Base-by-base conservation (phyloP, 2,797 vertebrate genomes). In the Taeniopygia guttata region DNA sequence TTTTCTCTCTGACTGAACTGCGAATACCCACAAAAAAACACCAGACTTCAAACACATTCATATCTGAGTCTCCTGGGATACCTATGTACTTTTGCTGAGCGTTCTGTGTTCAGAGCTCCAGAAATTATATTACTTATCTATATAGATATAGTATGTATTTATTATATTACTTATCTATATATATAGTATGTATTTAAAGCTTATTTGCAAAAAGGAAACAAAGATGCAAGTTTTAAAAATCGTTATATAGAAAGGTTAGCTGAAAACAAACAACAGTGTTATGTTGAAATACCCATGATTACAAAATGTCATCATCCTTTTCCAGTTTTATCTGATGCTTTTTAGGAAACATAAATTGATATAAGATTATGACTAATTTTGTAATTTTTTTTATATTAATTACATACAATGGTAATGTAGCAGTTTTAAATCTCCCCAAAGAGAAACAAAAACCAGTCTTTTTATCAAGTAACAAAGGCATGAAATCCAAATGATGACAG, bases 401-500 rank as follows among this genome's bases (percentile, higher is more conserved):
- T 48, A 27, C 5, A 60, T 29, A 32, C 4, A 72, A 2, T 23
- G 6, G 3, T 10, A 13, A 60, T 5, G 4, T 7, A 34, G 7
- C 1, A 2, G 5, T 64, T 78, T 84, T 34, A 49, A 86, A 34
- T 54, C 11, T 60, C 21, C 58, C 42, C 8, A 7, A 26, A 9
- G 15, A 78, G 23, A 56, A 74, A 45, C 1, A 73, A 75, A 56
- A 56, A 7, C 0, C 1, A 11, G 2, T 3, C 2, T n/a, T 36
- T 68, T 55, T 63, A 64, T 38, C 17, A 78, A 67, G 5, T 45
- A 59, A 69, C 11, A 79, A 84, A 64, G 13, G 38, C 7, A 15
- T 22, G 4, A 72, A 58, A 62, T 34, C 75, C 72, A 74, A 70
- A 36, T 48, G 0, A 40, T 49, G 10, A 34, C 42, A 48, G 22